These are phyloP conservation scores for Gadus macrocephalus DNA, from an alignment of 2,113 vertebrate species.

Conservation along the genomic window DNA sequence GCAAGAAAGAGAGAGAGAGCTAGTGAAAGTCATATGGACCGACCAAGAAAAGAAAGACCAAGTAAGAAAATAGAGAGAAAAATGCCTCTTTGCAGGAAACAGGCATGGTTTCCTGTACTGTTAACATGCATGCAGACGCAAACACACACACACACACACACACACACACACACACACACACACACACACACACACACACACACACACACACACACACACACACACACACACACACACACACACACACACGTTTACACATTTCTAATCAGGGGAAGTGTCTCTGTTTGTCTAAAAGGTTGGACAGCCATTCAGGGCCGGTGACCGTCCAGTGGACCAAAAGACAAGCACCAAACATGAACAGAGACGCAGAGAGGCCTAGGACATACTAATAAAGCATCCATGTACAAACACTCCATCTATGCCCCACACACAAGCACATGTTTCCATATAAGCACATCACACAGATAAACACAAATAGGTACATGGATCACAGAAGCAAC, in stretches of 20 bases:
- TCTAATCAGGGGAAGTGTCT: constrained; percentile 61
- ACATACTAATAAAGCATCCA: background rate
- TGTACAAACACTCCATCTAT: background rate
- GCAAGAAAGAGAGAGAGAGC: too few relatives aligned
- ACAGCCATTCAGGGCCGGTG: constrained; percentile 26
- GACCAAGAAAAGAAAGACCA: constrained; percentile 10
- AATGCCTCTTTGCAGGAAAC: constrained; percentile 60
- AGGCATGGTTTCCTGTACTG: constrained; percentile 62
- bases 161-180: constrained; percentile 13
- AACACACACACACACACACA: constrained; percentile 9
- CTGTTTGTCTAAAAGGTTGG: constrained; percentile 35
- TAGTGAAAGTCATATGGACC: background rate
- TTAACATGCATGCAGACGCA: constrained; percentile 32
- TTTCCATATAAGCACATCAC: too few relatives aligned
- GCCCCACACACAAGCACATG: too few relatives aligned
- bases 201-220: constrained; percentile 26
- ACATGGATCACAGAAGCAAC: too few relatives aligned
- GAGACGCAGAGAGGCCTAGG: background rate
- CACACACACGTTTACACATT: constrained; percentile 2
- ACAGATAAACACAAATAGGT: too few relatives aligned
- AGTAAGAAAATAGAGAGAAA: background rate
- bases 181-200: constrained; percentile 27
- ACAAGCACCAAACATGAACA: background rate
- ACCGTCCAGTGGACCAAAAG: too few relatives aligned
- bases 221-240: too few relatives aligned